Conservation (phyloP, 2,113 vertebrate species). For the Triplophysa siluroides region DNA sequence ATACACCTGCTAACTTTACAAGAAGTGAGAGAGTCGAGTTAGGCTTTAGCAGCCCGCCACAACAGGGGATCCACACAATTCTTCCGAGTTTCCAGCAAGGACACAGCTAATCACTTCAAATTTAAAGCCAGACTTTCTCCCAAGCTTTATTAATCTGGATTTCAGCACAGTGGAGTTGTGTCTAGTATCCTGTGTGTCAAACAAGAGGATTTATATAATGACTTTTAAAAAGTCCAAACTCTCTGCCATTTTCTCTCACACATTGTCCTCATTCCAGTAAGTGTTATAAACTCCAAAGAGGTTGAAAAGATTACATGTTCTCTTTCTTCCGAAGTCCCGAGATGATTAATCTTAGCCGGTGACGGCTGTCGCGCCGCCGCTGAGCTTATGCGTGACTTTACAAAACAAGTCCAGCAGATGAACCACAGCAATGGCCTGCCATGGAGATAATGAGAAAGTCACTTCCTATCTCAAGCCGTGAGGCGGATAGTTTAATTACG, state of each 20-base stretch:
- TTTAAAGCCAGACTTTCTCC: conserved; percentile 29
- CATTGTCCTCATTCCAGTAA: conserved; percentile 35
- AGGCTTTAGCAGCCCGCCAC: conserved; percentile 21
- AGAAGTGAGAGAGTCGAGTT: neutral
- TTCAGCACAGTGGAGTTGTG: conserved; percentile 22
- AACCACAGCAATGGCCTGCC: conserved; percentile 45
- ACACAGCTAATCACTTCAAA: conserved; percentile 40
- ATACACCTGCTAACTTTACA: conserved; percentile 30
- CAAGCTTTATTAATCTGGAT: conserved; percentile 27
- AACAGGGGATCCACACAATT: conserved; percentile 25
- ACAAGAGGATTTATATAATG: conserved; percentile 46
- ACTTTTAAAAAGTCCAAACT: conserved; percentile 35
- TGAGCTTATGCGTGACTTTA: conserved; percentile 11
- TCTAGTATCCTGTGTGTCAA: conserved; percentile 34
- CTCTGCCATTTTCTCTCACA: conserved; percentile 10
- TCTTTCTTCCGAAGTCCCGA: conserved; percentile 37
- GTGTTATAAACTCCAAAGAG: conserved; percentile 47
- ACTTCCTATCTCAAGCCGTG: conserved; percentile 47
- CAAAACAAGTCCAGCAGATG: conserved; percentile 35
- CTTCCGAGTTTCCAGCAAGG: conserved; percentile 42
- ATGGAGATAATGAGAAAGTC: conserved; percentile 49
- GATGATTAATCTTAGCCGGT: conserved; percentile 42
- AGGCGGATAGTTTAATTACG: conserved; percentile 52
- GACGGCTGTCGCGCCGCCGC: conserved; percentile 7
- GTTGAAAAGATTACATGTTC: conserved; percentile 44